These are phyloP conservation scores for Phyllotis vaccarum DNA, from an alignment of 2,797 vertebrate species.

Conservation along the genomic window DNA sequence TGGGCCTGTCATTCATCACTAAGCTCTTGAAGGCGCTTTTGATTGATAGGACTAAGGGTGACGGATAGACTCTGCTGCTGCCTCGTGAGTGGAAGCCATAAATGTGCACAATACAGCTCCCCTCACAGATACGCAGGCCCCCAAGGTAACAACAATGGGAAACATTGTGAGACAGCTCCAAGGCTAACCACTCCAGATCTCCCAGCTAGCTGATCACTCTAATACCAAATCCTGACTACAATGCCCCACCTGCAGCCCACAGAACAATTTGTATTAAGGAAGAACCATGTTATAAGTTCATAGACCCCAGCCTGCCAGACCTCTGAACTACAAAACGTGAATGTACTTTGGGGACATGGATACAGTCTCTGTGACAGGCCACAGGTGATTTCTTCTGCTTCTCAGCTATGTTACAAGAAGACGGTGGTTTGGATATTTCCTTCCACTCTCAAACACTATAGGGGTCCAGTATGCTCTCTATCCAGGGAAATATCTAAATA, in stretches of 20 bases:
- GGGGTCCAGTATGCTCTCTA: background rate
- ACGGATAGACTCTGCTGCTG: background rate
- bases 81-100: background rate
- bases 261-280: background rate
- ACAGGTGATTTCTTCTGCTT: background rate
- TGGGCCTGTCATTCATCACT: fast-evolving
- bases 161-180: background rate
- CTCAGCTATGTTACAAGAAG: background rate
- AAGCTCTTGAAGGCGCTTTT: background rate
- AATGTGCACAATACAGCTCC: fast-evolving
- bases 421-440: background rate
- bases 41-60: background rate
- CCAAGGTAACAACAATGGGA: fast-evolving
- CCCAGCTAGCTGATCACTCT: background rate
- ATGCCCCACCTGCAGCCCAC: background rate
- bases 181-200: fast-evolving
- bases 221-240: fast-evolving
- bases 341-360: background rate
- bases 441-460: background rate
- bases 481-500: fast-evolving
- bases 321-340: background rate
- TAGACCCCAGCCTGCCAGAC: background rate
- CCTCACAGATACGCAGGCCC: no score
- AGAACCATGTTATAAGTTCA: background rate
- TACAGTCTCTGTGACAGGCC: background rate